phyloP scores from a whole-genome alignment of 2,113 vertebrate species.

The Sprattus sprattus region DNA sequence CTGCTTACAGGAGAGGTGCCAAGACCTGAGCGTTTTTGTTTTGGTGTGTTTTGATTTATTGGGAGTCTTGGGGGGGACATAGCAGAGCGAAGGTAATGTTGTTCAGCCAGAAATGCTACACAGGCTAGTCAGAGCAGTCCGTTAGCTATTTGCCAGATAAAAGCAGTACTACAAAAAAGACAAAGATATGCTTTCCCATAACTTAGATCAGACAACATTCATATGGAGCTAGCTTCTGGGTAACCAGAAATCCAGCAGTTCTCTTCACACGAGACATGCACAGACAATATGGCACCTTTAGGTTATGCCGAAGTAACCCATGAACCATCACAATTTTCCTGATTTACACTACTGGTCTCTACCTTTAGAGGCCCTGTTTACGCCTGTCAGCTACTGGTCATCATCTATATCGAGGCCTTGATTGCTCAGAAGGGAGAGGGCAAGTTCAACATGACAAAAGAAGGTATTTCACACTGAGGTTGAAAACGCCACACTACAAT shows the following conservation, averaged over 20 bases:
- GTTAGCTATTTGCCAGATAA: not conserved
- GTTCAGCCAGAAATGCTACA: not conserved
- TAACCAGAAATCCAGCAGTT: not conserved
- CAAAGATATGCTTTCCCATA: not conserved
- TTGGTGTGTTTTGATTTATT: not conserved
- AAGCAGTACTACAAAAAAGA: not conserved
- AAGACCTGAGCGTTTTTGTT: not conserved
- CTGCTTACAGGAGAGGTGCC: not conserved
- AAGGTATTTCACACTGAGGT: not conserved
- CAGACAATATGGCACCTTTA: not conserved
- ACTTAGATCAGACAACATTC: not conserved
- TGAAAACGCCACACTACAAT: constrained; percentile 15
- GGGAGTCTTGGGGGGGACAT: not conserved
- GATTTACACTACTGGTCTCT: too few relatives aligned
- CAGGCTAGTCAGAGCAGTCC: not conserved
- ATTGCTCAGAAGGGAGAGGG: not conserved
- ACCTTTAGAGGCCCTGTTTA: not conserved
- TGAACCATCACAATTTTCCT: too few relatives aligned
- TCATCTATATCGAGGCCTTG: not conserved
- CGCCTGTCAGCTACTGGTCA: not conserved
- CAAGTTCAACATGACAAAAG: not conserved
- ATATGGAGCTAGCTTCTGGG: not conserved
- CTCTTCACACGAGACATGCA: not conserved
- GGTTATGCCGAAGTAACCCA: not conserved
- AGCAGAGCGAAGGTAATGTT: not conserved